Conservation (phyloP, 2,113 vertebrate species). For the Clarias macrocephalus region DNA sequence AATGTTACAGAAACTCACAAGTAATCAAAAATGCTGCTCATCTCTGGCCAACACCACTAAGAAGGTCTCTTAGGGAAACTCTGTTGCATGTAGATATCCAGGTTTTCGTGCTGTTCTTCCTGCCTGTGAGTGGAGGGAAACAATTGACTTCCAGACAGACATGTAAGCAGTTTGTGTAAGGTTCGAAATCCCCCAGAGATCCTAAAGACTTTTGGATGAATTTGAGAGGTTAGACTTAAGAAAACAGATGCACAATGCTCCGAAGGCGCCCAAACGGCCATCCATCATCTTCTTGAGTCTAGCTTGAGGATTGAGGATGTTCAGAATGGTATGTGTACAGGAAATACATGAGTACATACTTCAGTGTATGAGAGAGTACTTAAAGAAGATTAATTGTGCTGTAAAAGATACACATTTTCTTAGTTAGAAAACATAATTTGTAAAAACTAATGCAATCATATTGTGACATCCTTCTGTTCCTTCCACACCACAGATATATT, state of each 20-base stretch:
- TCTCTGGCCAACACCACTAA: slow-evolving; percentile 7
- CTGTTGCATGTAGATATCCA: slow-evolving; percentile 39
- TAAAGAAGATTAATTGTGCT: slow-evolving; percentile 39
- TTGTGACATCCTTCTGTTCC: background rate
- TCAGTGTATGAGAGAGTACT: slow-evolving; percentile 15
- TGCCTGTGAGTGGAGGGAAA: slow-evolving; percentile 31
- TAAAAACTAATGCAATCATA: background rate
- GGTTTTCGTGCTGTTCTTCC: slow-evolving; percentile 11
- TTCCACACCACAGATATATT: background rate
- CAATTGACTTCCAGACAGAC: slow-evolving; percentile 38
- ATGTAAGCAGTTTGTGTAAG: slow-evolving; percentile 27
- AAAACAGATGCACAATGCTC: slow-evolving; percentile 40
- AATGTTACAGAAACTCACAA: background rate
- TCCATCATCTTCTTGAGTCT: slow-evolving; percentile 34
- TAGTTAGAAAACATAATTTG: slow-evolving; percentile 24
- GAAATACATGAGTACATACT: slow-evolving; percentile 9
- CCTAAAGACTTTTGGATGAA: slow-evolving; percentile 21
- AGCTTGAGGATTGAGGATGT: slow-evolving; percentile 42
- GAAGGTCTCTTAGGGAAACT: slow-evolving; percentile 41
- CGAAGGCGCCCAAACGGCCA: slow-evolving; percentile 30
- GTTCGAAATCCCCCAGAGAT: slow-evolving; percentile 34
- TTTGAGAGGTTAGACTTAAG: slow-evolving; percentile 32
- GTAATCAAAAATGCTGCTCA: background rate
- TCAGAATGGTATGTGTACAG: slow-evolving; percentile 37
- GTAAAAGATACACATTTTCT: slow-evolving; percentile 7